phyloP scores from a whole-genome alignment of 2,797 vertebrate species.

The Rhynchonycteris naso region DNA sequence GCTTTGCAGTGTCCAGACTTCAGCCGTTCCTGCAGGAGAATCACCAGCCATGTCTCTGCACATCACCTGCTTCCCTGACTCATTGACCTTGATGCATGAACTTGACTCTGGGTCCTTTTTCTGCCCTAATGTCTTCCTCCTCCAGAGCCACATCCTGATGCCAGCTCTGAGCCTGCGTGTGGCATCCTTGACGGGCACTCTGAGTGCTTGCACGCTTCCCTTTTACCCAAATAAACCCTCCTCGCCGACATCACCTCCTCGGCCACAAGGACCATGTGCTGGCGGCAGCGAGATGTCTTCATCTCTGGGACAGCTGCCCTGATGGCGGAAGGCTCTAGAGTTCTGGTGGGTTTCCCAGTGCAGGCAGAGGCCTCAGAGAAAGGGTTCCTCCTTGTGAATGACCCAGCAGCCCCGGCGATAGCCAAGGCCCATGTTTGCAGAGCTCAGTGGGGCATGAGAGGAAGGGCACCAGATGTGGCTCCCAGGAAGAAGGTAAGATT shows the following conservation, averaged over 20 bases:
- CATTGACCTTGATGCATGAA: background rate
- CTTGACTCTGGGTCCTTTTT: background rate
- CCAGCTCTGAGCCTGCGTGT: too few species aligned
- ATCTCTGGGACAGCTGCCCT: background rate
- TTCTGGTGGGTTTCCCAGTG: background rate
- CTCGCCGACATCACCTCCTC: background rate
- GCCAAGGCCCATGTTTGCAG: too few species aligned
- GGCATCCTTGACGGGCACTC: too few species aligned
- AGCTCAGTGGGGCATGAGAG: too few species aligned
- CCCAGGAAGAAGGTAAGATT: too few species aligned
- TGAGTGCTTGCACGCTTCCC: background rate
- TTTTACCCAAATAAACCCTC: background rate
- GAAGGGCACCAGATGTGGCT: too few species aligned
- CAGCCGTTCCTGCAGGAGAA: background rate
- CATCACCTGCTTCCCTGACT: background rate
- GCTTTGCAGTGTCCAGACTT: background rate
- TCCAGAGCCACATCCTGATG: background rate
- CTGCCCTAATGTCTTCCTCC: too few species aligned
- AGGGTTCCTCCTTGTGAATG: background rate
- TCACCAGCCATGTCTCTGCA: fast-evolving
- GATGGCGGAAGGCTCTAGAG: fast-evolving
- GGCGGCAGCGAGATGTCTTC: background rate
- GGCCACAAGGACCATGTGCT: fast-evolving
- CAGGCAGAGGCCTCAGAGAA: background rate
- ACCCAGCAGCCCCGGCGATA: too few species aligned